A percentile compares a stretch with the other conserved stretches of the same genome.
Conservation (phyloP, 2,113 vertebrate genomes). For the Elachura formosa region DNA sequence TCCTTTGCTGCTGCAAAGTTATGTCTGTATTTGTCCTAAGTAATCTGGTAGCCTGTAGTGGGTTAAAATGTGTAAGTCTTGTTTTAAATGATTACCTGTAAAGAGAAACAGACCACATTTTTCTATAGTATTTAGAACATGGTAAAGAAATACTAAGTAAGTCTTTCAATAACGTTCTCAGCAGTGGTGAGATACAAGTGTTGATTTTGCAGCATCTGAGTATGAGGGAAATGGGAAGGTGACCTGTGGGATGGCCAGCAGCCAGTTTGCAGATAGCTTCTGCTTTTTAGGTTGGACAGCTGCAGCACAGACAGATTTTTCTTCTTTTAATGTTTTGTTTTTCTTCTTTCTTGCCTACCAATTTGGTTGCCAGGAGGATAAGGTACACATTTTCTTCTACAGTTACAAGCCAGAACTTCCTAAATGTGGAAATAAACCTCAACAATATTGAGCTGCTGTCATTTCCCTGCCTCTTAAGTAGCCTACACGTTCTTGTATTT, state of each 20-base stretch:
- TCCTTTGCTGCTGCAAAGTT: background rate
- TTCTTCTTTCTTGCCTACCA: slow-evolving; percentile 76
- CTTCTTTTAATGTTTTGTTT: slow-evolving; percentile 32
- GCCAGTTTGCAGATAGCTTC: slow-evolving; percentile 1
- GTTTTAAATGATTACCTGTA: background rate
- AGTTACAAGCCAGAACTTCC: background rate
- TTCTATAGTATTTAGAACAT: background rate
- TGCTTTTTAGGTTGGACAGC: background rate
- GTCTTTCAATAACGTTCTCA: background rate
- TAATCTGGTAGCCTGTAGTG: background rate
- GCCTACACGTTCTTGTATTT: background rate
- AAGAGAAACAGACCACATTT: background rate
- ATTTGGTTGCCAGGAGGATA: slow-evolving; percentile 88
- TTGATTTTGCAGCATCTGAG: background rate
- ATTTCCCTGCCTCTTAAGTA: background rate
- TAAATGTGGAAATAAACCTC: background rate
- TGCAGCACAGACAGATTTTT: background rate
- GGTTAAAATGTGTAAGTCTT: background rate
- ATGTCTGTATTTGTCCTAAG: background rate
- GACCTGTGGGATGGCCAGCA: background rate
- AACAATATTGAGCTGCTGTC: background rate
- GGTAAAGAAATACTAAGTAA: background rate
- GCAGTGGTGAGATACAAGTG: background rate
- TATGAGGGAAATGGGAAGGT: background rate
- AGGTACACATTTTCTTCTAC: slow-evolving; percentile 78